Conservation (phyloP, 1,140 invertebrate species). For the Brachionus calyciflorus region DNA sequence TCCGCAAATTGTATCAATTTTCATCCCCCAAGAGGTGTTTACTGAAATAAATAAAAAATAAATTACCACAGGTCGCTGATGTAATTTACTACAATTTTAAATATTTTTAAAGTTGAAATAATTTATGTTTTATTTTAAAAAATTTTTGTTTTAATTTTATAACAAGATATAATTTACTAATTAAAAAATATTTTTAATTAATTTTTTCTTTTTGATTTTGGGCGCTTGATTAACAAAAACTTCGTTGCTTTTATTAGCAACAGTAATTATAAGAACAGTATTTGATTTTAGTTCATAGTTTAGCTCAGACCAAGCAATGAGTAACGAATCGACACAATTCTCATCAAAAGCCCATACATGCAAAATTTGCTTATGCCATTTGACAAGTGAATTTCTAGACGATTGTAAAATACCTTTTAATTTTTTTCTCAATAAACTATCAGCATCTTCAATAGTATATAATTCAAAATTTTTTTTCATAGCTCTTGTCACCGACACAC, state of each 20-base stretch:
- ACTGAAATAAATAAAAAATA: no score
- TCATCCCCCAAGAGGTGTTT: no score
- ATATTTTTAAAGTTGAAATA: no score
- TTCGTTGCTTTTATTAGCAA: constrained; percentile 48
- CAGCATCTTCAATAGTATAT: constrained; percentile 52
- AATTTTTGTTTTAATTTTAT: neutral
- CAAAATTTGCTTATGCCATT: constrained; percentile 55
- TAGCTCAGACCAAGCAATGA: constrained; percentile 49
- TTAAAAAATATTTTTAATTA: no score
- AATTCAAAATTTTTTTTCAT: constrained; percentile 52
- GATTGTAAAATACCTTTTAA: constrained; percentile 55
- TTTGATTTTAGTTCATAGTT: constrained; percentile 50
- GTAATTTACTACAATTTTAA: no score
- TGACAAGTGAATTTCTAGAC: constrained; percentile 51
- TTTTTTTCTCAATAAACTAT: constrained; percentile 53
- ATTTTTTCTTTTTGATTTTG: neutral
- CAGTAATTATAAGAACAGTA: constrained; percentile 53
- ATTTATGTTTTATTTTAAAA: no score
- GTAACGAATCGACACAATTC: constrained; percentile 49
- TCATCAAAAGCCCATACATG: constrained; percentile 52
- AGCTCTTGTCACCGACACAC: constrained; percentile 56
- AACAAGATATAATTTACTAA: neutral
- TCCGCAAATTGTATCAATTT: no score
- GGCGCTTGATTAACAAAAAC: constrained; percentile 33
- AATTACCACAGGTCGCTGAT: no score